Conservation (phyloP, 1,140 invertebrate genomes). For the Penaeus vannamei region DNA sequence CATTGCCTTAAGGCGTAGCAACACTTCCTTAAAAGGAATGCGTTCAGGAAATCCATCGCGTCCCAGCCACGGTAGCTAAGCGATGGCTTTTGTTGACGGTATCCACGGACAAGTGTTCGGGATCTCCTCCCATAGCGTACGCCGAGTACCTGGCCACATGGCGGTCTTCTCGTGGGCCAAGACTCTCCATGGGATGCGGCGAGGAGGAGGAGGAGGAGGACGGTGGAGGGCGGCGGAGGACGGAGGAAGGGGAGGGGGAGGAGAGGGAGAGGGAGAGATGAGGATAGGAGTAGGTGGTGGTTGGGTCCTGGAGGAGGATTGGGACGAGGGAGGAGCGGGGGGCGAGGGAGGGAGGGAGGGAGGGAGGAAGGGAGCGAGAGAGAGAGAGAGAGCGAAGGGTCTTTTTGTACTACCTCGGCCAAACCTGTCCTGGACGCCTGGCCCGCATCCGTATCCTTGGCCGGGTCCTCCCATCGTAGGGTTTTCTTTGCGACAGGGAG, state of each 20-base stretch:
- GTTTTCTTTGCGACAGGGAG: background rate
- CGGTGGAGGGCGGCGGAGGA: background rate
- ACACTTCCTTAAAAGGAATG: no score
- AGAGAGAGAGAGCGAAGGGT: background rate
- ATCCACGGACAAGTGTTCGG: no score
- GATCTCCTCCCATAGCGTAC: no score
- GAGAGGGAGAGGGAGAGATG: background rate
- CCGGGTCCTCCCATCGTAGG: background rate
- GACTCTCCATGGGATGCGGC: no score
- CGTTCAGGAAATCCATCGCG: no score
- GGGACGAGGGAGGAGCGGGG: background rate
- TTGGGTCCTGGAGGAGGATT: background rate
- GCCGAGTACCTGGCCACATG: no score
- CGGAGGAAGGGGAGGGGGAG: no score
- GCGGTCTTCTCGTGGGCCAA: no score
- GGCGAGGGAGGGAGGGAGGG: background rate
- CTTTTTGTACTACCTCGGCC: slow-evolving; percentile 30
- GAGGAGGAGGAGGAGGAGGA: no score
- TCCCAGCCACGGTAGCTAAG: no score
- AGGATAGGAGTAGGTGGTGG: background rate
- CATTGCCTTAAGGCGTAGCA: no score
- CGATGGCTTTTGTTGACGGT: no score
- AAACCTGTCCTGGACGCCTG: slow-evolving; percentile 32
- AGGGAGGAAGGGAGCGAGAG: background rate
- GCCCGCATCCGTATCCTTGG: slow-evolving; percentile 21